These are phyloP conservation scores for Drosophila pachea DNA, from an alignment of 1,140 invertebrate genomes.

Conservation along the genomic window DNA sequence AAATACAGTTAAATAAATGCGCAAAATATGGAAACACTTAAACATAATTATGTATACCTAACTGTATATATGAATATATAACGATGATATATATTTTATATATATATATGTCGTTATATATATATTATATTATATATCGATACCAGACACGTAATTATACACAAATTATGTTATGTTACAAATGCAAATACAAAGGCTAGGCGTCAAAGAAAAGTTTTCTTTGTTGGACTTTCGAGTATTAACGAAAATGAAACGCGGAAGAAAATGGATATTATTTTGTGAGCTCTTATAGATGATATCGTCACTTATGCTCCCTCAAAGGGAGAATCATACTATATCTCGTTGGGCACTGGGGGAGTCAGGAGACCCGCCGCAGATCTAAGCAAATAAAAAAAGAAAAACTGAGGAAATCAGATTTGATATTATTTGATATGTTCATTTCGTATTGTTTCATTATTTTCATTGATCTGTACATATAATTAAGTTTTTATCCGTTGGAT, in stretches of 20 bases:
- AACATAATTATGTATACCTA: constrained; percentile 6
- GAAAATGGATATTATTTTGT: background rate
- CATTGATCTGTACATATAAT: no score
- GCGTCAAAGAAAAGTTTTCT: background rate
- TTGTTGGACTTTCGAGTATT: no score
- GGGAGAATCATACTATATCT: no score
- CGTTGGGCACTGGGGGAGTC: no score
- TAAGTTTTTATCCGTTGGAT: no score
- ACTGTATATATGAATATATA: constrained; percentile 25
- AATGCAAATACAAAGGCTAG: constrained; percentile 14
- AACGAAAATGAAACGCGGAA: no score
- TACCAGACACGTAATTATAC: constrained; percentile 27
- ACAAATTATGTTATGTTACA: constrained; percentile 24
- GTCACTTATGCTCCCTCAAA: no score
- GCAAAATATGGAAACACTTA: constrained; percentile 41
- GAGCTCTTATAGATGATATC: no score
- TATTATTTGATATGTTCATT: no score
- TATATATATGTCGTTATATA: constrained; percentile 17
- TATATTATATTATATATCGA: constrained; percentile 21
- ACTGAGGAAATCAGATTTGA: no score
- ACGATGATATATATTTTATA: constrained; percentile 1
- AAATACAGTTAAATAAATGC: constrained; percentile 45
- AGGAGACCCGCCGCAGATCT: no score
- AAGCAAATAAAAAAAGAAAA: no score
- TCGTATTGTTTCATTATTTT: background rate